Evolutionary conservation across 2,888 invertebrate species (phyloP).

Genomic region (Ornithoptera alexandrae): DNA sequence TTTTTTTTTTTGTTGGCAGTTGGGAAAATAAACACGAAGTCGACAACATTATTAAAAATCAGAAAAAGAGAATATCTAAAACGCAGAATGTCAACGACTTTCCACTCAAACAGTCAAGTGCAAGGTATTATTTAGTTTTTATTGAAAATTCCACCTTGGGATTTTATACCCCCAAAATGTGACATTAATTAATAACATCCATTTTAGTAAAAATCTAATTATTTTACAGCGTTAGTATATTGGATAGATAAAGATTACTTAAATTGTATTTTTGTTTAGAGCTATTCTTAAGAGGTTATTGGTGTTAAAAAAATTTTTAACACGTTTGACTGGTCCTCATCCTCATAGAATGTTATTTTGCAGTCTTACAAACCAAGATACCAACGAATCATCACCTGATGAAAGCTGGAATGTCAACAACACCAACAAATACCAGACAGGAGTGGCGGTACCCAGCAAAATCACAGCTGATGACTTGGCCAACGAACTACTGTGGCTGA

Average conservation of each 20-base stretch:
- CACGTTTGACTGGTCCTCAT: no score
- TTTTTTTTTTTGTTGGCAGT: constrained; percentile 33
- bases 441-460: constrained; percentile 63
- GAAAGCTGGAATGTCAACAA: constrained; percentile 56
- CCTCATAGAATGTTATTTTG: background rate
- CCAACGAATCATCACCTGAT: constrained; percentile 58
- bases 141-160: background rate
- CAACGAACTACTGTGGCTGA: constrained; percentile 71
- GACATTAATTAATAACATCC: no score
- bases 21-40: constrained; percentile 53
- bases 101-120: constrained; percentile 44
- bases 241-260: no score
- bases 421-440: constrained; percentile 48
- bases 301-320: no score
- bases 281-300: no score
- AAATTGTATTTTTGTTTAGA: no score
- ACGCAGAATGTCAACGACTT: constrained; percentile 56
- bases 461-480: constrained; percentile 73
- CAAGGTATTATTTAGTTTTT: constrained; percentile 41
- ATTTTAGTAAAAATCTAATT: no score
- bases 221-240: no score
- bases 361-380: constrained; percentile 52
- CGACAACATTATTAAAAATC: constrained; percentile 52
- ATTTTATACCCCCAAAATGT: no score
- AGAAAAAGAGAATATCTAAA: constrained; percentile 59